Evolutionary conservation across 2,797 vertebrate genomes (phyloP), one percentile per base, ranked within the genome.

Genomic region (Anguilla pacifica): DNA sequence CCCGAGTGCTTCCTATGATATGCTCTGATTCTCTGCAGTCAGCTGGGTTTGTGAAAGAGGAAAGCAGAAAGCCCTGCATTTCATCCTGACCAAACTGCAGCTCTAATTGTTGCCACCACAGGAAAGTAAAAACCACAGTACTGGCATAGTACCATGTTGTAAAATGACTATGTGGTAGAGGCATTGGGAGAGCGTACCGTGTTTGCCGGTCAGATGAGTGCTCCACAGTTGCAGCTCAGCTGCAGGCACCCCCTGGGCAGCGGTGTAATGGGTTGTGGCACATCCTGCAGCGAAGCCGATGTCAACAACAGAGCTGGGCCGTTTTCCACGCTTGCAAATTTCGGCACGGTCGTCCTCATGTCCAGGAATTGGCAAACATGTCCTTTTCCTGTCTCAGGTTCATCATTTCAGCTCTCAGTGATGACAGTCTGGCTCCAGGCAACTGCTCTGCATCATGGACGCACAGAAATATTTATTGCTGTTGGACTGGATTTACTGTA

Each of bases 371-470:
- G 6, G 74, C 13, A 79, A 6, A 19, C 35, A 31, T 19, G 11
- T 31, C 22, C n/a, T 72, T 6, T 9, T n/a, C 39, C 79, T 9
- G 11, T 82, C 79, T 51, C 79, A 82, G 79, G 79, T 49, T 22
- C 46, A 82, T n/a, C 43, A n/a, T 49, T 82, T 43, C 43, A 49
- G 7, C 43, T n/a, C 22, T 51, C 79, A n/a, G 22, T 51, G 43
- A 82, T 82, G 46, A 49, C 79, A n/a, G 79, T n/a, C 7, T 10
- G 79, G 46, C 79, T 82, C 79, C 79, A 82, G 79, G 43, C 77
- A 46, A 81, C 15, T 15, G 6, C 7, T 9, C 43, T 49, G 22
- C 11, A 51, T 46, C 25, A 49, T 7, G 25, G 19, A 25, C 43
- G 9, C 25, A 13, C 43, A 51, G 43, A n/a, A 82, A 82, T n/a